Conservation (phyloP, 2,888 invertebrate genomes). For the Leucania comma region DNA sequence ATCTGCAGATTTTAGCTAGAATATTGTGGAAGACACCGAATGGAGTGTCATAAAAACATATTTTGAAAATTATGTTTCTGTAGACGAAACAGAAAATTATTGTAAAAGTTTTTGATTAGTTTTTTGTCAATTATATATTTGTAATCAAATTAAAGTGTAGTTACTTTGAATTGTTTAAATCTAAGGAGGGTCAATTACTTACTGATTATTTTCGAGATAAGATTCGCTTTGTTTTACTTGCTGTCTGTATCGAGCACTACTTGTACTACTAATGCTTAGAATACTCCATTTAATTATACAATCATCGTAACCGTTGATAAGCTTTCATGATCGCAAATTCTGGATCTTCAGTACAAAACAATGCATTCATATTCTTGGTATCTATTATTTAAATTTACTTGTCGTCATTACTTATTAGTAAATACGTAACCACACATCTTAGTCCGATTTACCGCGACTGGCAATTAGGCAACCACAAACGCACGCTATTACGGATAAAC, state of each 20-base stretch:
- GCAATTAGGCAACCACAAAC: constrained; percentile 26
- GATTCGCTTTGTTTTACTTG: constrained; percentile 76
- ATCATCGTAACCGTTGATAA: constrained; percentile 47
- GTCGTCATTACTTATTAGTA: constrained; percentile 36
- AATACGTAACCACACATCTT: constrained; percentile 31
- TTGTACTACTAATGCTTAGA: constrained; percentile 61
- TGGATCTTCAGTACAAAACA: constrained; percentile 42
- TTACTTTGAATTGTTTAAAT: constrained; percentile 89
- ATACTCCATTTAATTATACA: constrained; percentile 55
- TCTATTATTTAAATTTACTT: constrained; percentile 29
- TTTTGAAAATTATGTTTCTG: constrained; percentile 79
- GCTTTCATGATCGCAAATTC: constrained; percentile 42
- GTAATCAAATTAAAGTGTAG: constrained; percentile 84
- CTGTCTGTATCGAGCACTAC: constrained; percentile 63
- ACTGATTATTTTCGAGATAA: constrained; percentile 84
- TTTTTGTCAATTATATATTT: constrained; percentile 89
- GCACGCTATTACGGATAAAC: constrained; percentile 33
- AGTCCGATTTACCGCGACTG: constrained; percentile 33
- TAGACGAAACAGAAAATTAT: constrained; percentile 79
- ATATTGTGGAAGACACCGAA: constrained; percentile 73
- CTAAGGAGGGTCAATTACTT: constrained; percentile 90
- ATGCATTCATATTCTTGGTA: constrained; percentile 39
- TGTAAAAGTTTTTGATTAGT: constrained; percentile 85
- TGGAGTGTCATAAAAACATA: constrained; percentile 69
- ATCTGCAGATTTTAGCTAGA: constrained; percentile 88